Evolutionary conservation across 2,888 invertebrate genomes (phyloP).

Genomic region (Lepidochrysops patricia): DNA sequence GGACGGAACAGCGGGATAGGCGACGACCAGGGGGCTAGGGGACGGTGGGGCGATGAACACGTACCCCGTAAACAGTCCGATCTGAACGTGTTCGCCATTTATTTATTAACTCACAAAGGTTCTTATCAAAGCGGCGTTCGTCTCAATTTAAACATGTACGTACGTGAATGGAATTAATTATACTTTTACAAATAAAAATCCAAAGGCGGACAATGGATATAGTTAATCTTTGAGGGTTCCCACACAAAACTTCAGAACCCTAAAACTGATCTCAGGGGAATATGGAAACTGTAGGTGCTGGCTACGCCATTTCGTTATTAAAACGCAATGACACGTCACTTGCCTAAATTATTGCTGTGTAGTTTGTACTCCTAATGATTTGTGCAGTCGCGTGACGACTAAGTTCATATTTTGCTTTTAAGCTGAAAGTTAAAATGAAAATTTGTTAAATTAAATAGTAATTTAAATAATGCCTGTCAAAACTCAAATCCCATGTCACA

Average conservation of each 20-base stretch:
- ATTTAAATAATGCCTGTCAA: too few species aligned
- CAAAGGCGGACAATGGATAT: too few species aligned
- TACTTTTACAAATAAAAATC: too few species aligned
- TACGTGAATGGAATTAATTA: too few species aligned
- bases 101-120: constrained; percentile 1
- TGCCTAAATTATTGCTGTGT: not conserved
- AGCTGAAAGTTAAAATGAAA: too few species aligned
- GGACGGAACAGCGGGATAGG: not conserved
- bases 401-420: not conserved
- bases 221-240: too few species aligned
- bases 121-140: not conserved
- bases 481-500: too few species aligned
- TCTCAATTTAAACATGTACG: not conserved
- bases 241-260: too few species aligned
- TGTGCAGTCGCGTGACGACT: not conserved
- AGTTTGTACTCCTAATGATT: not conserved
- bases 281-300: not conserved
- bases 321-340: not conserved
- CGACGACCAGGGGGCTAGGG: too few species aligned
- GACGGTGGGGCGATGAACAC: not conserved
- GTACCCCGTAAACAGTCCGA: not conserved
- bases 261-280: too few species aligned
- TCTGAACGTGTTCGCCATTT: not conserved
- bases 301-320: not conserved
- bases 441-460: too few species aligned